These are phyloP conservation scores for Hedya salicella DNA, from an alignment of 2,888 invertebrate genomes.

Conservation along the genomic window DNA sequence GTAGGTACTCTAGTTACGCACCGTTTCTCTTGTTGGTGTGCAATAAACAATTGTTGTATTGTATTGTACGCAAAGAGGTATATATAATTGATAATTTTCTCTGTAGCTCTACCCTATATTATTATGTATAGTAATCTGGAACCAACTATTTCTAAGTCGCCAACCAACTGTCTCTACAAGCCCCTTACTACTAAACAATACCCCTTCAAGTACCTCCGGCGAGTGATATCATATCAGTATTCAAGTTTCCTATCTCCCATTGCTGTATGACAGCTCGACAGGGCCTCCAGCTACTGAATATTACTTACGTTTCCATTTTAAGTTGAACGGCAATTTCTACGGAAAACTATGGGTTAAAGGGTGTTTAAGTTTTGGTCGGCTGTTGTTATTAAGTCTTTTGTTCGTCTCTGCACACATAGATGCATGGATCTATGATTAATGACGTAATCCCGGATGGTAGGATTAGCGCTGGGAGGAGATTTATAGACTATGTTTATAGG, in stretches of 20 bases:
- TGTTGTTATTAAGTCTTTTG: slow-evolving; percentile 20
- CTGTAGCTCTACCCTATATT: no score
- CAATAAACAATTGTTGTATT: no score
- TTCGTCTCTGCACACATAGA: background rate
- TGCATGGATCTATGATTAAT: slow-evolving; percentile 1
- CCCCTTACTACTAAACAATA: slow-evolving; percentile 25
- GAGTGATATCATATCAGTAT: slow-evolving; percentile 33
- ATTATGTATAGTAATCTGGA: background rate
- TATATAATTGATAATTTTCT: no score
- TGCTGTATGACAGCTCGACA: slow-evolving; percentile 37
- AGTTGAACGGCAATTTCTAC: background rate
- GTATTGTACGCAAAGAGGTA: no score
- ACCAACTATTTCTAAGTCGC: background rate
- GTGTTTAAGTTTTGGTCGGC: background rate
- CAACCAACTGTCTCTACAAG: slow-evolving; percentile 10
- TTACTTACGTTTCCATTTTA: slow-evolving; percentile 13
- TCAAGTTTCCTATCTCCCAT: slow-evolving; percentile 35
- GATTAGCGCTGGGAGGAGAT: no score
- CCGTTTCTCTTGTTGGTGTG: no score
- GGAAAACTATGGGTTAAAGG: background rate
- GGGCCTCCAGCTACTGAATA: slow-evolving; percentile 24
- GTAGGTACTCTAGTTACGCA: no score
- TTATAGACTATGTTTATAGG: no score
- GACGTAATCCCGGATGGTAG: background rate
- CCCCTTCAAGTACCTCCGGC: slow-evolving; percentile 35